Conservation (phyloP, 30 jellyfish, hydroid and myxozoan species). For the Hydractinia symbiolongicarpus region DNA sequence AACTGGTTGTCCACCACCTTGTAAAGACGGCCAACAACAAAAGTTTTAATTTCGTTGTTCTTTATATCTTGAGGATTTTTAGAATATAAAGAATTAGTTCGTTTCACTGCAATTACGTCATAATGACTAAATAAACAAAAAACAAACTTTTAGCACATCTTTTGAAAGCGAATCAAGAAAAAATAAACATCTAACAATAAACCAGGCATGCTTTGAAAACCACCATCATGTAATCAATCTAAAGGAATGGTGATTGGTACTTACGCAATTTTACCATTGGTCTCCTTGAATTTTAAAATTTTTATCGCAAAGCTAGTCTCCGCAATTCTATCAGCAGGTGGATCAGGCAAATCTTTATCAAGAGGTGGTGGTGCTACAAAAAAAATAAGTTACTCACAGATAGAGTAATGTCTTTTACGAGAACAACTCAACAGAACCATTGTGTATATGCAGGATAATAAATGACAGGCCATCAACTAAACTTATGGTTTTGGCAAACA, state of each 20-base stretch:
- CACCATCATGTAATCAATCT: no score
- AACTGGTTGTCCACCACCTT: not conserved
- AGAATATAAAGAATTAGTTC: not conserved
- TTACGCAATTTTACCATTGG: not conserved
- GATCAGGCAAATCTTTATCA: not conserved
- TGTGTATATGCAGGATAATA: no score
- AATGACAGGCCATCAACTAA: no score
- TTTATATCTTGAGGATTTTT: not conserved
- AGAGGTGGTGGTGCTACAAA: conserved; percentile 19
- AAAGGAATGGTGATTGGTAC: no score
- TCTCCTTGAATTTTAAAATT: not conserved
- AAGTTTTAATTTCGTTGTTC: not conserved
- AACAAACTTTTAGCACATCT: no score
- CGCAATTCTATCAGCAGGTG: not conserved
- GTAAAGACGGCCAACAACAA: not conserved
- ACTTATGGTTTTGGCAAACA: no score
- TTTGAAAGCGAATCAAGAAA: no score
- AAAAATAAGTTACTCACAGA: not conserved
- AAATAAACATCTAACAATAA: no score
- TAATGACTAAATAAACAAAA: not conserved
- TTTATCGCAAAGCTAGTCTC: not conserved
- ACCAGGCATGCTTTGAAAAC: no score
- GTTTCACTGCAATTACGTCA: not conserved
- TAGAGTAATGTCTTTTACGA: no score
- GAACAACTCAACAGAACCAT: no score